Base-by-base conservation (phyloP, 2,888 invertebrate species). In the Polymixis flavicincta region DNA sequence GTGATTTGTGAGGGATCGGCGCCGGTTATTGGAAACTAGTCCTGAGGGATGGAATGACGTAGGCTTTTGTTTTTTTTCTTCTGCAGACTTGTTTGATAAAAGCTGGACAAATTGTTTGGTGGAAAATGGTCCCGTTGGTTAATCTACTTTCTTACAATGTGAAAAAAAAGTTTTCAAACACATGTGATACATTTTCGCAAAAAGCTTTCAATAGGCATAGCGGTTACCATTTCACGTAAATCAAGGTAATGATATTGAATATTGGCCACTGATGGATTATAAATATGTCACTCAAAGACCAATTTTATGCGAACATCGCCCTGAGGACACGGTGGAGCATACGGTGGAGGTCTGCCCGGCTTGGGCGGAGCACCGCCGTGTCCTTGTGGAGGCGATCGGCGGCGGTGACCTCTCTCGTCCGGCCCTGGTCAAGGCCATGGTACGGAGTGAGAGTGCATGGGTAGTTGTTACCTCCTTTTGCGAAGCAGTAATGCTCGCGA, bases 1-100 rank as follows among this genome's bases (percentile, higher is more conserved):
- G 82, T 82, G 85, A 83, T 83, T 85, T 77, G 85, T 77, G 55
- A 45, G 73, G 8, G 57, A 81, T 55, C 25, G 42, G 11, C 6
- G 13, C 28, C 45, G 25, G 61, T 65, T 74, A 80, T 72, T 81
- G 48, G 52, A 64, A 75, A 76, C 32, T 68, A 19, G 59, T 57
- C 3, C 52, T 48, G 37, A 57, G 60, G 28, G 69, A 61, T 45
- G 32, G 17, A 42, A 52, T 28, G 9, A 42, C 6, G n/a, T 61
- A 25, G 65, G 19, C 25, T 32, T 37, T n/a, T 63, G 0, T 54
- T 25, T n/a, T 48, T 50, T 60, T 55, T n/a, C n/a, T 25, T 25
- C 37, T 32, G 8, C 25, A 17, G 4, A 50, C 2, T 52, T 13
- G 2, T 63, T 22, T 19, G 17, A 45, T 28, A 19, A 28, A 54